A percentile compares a stretch with the other conserved stretches of the same genome.
Evolutionary conservation across 2,797 vertebrate genomes (phyloP).

Genomic region (Siniperca undulata): DNA sequence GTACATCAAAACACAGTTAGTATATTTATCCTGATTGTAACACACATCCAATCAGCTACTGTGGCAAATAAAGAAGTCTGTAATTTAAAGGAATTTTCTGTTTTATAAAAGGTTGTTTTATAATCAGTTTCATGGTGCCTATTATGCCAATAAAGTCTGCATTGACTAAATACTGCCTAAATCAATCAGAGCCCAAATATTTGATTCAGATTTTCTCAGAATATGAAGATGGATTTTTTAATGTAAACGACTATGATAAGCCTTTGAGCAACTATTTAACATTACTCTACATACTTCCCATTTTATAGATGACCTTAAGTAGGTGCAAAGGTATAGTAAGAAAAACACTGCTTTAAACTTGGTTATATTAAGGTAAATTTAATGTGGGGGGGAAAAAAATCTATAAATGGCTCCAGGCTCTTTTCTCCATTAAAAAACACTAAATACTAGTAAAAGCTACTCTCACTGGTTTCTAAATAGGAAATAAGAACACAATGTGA

Average conservation of each 20-base stretch:
- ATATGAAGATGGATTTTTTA: constrained; percentile 46
- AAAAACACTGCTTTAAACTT: not conserved
- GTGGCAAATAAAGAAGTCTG: not conserved
- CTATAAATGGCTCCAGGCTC: not conserved
- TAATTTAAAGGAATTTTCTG: not conserved
- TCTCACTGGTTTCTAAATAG: not conserved
- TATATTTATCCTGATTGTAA: constrained; percentile 43
- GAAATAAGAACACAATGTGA: not conserved
- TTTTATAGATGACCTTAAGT: not conserved
- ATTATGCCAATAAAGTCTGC: constrained; percentile 45
- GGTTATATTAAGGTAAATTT: not conserved
- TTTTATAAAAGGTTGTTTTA: not conserved
- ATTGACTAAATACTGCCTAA: constrained; percentile 56
- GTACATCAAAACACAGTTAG: constrained; percentile 43
- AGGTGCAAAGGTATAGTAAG: not conserved
- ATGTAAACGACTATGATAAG: not conserved
- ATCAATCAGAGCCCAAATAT: constrained; percentile 67
- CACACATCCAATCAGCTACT: constrained; percentile 1
- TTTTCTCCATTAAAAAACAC: not conserved
- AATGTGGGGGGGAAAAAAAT: not conserved
- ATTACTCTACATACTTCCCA: not conserved
- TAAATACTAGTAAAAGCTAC: not conserved
- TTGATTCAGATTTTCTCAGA: constrained; percentile 24
- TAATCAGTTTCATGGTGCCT: constrained; percentile 13
- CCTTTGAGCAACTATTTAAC: not conserved